Evolutionary conservation across 2,113 vertebrate genomes (phyloP).

Genomic region (Caloenas nicobarica): DNA sequence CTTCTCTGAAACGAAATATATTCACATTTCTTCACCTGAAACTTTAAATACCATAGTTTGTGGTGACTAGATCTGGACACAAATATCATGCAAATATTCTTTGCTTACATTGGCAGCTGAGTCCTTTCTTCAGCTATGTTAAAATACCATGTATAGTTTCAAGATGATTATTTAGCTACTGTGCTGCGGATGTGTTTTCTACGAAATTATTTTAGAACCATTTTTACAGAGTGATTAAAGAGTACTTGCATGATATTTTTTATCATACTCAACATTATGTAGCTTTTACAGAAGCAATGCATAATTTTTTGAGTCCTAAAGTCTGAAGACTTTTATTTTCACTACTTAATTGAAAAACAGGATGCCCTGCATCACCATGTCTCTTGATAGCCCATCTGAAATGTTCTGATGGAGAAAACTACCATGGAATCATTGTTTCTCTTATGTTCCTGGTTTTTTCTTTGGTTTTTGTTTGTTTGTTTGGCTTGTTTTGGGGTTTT

Average conservation of each 20-base stretch:
- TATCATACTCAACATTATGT: rapidly evolving
- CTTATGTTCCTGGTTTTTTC: background rate
- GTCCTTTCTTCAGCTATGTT: background rate
- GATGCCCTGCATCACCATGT: background rate
- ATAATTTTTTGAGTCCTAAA: background rate
- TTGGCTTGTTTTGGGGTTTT: too few species aligned
- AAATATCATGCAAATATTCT: background rate
- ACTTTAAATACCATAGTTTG: rapidly evolving
- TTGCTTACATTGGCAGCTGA: background rate
- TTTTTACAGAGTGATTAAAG: background rate
- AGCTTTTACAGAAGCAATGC: background rate
- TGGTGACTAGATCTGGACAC: background rate
- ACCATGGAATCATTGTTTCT: background rate
- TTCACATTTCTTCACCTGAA: background rate
- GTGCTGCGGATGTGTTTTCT: background rate
- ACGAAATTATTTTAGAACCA: background rate
- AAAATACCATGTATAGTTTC: background rate
- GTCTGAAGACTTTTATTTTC: background rate
- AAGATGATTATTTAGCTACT: background rate
- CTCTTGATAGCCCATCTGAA: background rate
- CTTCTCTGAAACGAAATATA: background rate
- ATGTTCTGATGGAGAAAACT: background rate
- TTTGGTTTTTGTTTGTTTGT: background rate
- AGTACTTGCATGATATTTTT: background rate
- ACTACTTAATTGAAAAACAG: background rate